These are phyloP conservation scores for Hucho hucho DNA, from an alignment of 2,113 vertebrate species.

Conservation along the genomic window DNA sequence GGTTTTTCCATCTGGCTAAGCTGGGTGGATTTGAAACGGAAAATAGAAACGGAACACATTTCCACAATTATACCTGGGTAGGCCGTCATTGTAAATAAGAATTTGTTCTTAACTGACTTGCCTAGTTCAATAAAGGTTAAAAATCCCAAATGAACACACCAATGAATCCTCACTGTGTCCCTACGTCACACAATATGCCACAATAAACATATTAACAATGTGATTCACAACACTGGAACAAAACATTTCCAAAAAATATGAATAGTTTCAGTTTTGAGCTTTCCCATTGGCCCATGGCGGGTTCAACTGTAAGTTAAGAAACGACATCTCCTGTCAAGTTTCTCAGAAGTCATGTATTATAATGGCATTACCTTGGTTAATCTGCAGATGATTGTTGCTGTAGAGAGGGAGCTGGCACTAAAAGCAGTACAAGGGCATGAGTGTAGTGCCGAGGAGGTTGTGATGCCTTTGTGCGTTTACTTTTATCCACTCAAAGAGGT, in stretches of 20 bases:
- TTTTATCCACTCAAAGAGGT: neutral
- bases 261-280: neutral
- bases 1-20: neutral
- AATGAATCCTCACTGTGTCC: slow-evolving; percentile 49
- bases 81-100: too few relatives aligned
- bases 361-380: neutral
- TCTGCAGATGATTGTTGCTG: neutral
- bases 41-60: neutral
- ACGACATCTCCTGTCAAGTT: neutral
- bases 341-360: neutral
- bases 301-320: too few relatives aligned
- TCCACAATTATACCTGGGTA: slow-evolving; percentile 2
- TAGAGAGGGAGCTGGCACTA: too few relatives aligned
- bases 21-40: neutral
- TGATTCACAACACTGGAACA: neutral
- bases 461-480: neutral
- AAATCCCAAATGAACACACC: slow-evolving; percentile 7
- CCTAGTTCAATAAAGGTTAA: too few relatives aligned
- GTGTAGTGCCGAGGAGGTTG: neutral
- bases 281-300: neutral
- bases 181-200: slow-evolving; percentile 47
- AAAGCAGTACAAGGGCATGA: too few relatives aligned
- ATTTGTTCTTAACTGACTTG: too few relatives aligned
- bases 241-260: neutral
- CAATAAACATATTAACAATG: slow-evolving; percentile 57